Conservation (phyloP, 2,888 invertebrate genomes). For the Strigamia maritima region DNA sequence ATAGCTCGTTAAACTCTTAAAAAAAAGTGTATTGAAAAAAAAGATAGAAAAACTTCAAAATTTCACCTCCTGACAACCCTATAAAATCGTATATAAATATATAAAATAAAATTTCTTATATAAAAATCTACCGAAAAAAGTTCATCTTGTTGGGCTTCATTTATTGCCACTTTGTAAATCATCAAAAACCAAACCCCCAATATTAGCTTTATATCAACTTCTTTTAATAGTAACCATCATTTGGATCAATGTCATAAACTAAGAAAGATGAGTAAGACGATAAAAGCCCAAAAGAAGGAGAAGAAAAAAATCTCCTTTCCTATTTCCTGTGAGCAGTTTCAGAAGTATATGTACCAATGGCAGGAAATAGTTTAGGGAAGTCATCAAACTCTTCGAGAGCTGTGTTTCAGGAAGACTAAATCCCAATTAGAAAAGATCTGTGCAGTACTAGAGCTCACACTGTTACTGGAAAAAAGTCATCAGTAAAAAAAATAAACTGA, state of each 20-base stretch:
- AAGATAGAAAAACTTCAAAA: background rate
- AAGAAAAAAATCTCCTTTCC: background rate
- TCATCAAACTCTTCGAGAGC: constrained; percentile 30
- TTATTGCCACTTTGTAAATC: background rate
- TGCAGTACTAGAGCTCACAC: background rate
- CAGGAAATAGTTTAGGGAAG: constrained; percentile 28
- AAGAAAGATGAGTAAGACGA: background rate
- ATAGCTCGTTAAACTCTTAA: constrained; percentile 20
- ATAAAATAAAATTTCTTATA: background rate
- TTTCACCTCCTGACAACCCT: background rate
- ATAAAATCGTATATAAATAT: background rate
- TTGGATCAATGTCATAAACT: constrained; percentile 1
- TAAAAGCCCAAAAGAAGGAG: background rate
- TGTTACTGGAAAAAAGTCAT: background rate
- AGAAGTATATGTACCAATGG: background rate
- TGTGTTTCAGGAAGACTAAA: constrained; percentile 30
- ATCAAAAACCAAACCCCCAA: background rate
- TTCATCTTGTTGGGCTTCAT: background rate
- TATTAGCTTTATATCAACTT: constrained; percentile 1
- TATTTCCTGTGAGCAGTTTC: constrained; percentile 20
- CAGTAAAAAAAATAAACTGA: background rate
- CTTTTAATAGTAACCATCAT: constrained; percentile 21
- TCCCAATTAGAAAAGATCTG: constrained; percentile 25
- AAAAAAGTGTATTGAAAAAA: background rate
- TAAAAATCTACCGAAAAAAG: background rate